Percentiles rank a stretch among this genome's conserved stretches.
Evolutionary conservation across 2,888 invertebrate species (phyloP).

Genomic region (Tetragnatha montana): DNA sequence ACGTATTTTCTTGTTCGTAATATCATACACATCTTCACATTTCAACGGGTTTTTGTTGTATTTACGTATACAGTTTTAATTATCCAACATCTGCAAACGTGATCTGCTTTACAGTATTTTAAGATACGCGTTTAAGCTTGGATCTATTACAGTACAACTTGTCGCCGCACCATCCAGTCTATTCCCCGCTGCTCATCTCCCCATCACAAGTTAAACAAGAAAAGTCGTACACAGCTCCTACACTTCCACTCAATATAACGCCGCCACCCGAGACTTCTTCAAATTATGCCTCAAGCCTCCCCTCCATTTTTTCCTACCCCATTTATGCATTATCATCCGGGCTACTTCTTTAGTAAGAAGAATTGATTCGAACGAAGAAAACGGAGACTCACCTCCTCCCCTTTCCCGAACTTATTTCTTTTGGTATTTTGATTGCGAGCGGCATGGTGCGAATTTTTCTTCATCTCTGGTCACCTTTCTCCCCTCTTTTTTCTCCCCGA

Average conservation of each 20-base stretch:
- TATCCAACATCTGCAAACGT: too few relatives aligned
- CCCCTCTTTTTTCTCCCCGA: background rate
- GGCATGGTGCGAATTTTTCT: background rate
- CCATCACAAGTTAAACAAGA: slow-evolving; percentile 20
- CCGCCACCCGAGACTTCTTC: background rate
- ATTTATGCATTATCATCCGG: slow-evolving; percentile 37
- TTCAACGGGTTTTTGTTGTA: too few relatives aligned
- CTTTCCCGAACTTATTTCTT: slow-evolving; percentile 1
- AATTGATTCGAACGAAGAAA: slow-evolving; percentile 32
- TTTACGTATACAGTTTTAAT: too few relatives aligned
- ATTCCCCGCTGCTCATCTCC: background rate
- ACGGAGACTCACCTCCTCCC: background rate
- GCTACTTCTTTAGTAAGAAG: slow-evolving; percentile 32
- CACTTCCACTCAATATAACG: slow-evolving; percentile 11
- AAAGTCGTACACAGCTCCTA: background rate
- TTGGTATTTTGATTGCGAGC: slow-evolving; percentile 50
- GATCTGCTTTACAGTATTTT: too few relatives aligned
- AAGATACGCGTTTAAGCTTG: too few relatives aligned
- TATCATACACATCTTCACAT: too few relatives aligned
- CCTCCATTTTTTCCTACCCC: background rate
- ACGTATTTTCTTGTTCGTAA: too few relatives aligned
- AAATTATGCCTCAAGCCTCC: slow-evolving; percentile 3
- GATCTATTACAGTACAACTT: too few relatives aligned
- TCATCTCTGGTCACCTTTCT: background rate
- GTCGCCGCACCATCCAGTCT: too few relatives aligned